Base-by-base conservation (phyloP, 2,113 vertebrate species). In the Strix aluco region DNA sequence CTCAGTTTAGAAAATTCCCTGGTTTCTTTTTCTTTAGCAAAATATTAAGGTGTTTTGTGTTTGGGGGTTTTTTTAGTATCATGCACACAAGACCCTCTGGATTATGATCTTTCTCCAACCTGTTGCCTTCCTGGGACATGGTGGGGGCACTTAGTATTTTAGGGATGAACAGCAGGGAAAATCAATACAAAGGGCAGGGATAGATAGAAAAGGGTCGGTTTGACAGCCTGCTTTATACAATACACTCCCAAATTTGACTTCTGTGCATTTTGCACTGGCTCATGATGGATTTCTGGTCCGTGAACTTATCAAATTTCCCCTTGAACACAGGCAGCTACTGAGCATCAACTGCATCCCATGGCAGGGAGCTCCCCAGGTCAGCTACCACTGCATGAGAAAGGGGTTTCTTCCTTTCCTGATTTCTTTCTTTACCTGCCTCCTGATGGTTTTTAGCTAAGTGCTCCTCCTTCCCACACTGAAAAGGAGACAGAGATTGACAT, bases 341-440 rank as follows among this genome's bases (percentile, higher is more conserved):
- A 83, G 11, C 46, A 88, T 34, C 81, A 75, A 5, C 30, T 11
- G 2, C 27, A 58, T 13, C 66, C 71, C 11, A 0, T 0, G 0
- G 29, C 52, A 69, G 30, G n/a, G 57, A 87, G 9, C 23, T 51
- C 46, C 69, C 15, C 57, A 55, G 46, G 17, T 11, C 58, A 74
- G 38, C 70, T 46, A 15, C 9, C 3, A 14, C 22, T 26, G 20
- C 49, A 18, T 21, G 34, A 80, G 66, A 26, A 79, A 55, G 7
- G 10, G 1, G 0, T 2, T 83, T 61, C 36, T 83, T 42, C 32
- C 26, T 67, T 88, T 86, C 38, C 11, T 15, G 4, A 75, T 84
- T 84, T 84, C 27, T 81, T 51, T 63, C 67, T 86, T 89, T 55
- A 32, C 47, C 46, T 83, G 8, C 40, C n/a, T 52, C 46, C 63